These are phyloP conservation scores for Tichodroma muraria DNA, from an alignment of 2,113 vertebrate genomes.

Conservation along the genomic window DNA sequence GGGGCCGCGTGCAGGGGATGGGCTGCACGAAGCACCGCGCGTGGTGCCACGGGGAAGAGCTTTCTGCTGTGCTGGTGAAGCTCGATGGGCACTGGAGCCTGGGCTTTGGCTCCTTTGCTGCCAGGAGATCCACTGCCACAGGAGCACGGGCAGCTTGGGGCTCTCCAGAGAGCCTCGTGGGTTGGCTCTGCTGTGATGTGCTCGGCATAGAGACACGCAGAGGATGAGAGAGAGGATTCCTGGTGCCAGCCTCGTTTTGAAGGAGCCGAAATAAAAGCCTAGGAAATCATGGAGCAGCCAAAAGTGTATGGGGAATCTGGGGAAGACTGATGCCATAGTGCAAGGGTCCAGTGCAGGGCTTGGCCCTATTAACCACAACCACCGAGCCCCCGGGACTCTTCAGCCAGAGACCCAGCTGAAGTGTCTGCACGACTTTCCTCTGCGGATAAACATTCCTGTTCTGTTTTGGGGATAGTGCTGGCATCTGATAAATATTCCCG, in stretches of 20 bases:
- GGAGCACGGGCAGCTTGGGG: not conserved
- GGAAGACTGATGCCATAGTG: not conserved
- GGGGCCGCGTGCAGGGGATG: not conserved
- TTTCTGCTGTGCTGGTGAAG: not conserved
- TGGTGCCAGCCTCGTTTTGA: not conserved
- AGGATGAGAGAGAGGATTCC: not conserved
- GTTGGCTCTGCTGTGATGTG: not conserved
- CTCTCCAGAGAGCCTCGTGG: not conserved
- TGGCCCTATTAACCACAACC: not conserved
- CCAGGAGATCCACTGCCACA: not conserved
- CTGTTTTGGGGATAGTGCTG: not conserved
- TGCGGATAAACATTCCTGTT: not conserved
- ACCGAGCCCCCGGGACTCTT: not conserved
- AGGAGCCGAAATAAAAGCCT: not conserved
- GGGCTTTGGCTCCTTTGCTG: not conserved
- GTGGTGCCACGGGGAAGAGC: not conserved
- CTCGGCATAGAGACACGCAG: not conserved
- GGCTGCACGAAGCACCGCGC: not conserved
- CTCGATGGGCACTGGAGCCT: too few species aligned
- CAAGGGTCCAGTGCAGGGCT: not conserved
- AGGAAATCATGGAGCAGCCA: not conserved
- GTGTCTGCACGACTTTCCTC: not conserved
- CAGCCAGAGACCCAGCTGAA: not conserved
- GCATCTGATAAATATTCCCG: not conserved
- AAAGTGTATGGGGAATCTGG: not conserved